A percentile compares a stretch with the other conserved stretches of the same genome.
Evolutionary conservation across 2,113 vertebrate species (phyloP).

Genomic region (Arvicanthis niloticus): DNA sequence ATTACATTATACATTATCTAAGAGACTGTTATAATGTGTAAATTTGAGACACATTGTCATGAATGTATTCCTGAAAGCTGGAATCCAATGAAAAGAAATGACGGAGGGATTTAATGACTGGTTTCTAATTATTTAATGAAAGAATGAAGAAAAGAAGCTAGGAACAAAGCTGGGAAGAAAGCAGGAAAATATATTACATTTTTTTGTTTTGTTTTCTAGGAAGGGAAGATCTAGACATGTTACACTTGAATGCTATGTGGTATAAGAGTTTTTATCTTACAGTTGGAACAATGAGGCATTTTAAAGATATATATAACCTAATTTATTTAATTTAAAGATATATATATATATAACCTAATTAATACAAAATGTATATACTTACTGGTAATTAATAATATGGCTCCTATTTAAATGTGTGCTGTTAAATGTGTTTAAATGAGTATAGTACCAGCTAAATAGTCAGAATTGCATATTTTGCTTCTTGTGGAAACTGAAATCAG

Average conservation of each 20-base stretch:
- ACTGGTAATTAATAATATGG: not conserved
- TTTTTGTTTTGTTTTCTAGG: not conserved
- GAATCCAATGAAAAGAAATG: not conserved
- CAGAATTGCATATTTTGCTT: not conserved
- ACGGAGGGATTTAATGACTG: not conserved
- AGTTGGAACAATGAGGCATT: not conserved
- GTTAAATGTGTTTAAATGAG: not conserved
- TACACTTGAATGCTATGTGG: not conserved
- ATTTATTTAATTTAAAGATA: too few species aligned
- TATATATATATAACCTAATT: not conserved
- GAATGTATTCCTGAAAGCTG: not conserved
- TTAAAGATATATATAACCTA: not conserved
- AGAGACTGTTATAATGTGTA: not conserved
- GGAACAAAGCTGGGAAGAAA: not conserved
- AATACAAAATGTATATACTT: not conserved
- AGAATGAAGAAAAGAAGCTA: not conserved
- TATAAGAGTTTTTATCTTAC: not conserved
- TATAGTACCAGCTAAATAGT: not conserved
- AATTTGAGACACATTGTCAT: not conserved
- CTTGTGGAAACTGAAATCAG: not conserved
- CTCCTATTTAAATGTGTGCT: slow-evolving; percentile 3
- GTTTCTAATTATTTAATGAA: not conserved
- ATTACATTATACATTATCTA: not conserved
- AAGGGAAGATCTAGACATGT: not conserved
- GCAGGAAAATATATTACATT: not conserved